Conservation (phyloP, 2,113 vertebrate genomes). For the Conger conger region DNA sequence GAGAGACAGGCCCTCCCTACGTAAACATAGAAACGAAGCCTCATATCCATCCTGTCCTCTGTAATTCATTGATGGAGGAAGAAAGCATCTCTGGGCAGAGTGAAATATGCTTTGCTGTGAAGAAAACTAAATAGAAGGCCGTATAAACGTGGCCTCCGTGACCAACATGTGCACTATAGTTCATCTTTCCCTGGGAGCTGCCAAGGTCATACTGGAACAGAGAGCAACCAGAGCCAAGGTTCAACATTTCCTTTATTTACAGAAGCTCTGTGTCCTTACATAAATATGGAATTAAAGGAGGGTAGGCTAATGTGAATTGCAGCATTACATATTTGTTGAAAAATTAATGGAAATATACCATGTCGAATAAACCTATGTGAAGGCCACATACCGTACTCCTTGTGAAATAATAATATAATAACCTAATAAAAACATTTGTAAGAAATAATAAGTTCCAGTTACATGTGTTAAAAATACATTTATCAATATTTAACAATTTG, state of each 20-base stretch:
- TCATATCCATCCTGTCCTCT: not conserved
- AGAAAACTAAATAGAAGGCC: not conserved
- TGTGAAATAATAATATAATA: not conserved
- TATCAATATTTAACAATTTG: too few species aligned
- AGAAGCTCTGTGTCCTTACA: not conserved
- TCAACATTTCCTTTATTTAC: not conserved
- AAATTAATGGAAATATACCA: too few species aligned
- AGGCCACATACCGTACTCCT: not conserved
- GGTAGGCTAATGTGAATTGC: not conserved
- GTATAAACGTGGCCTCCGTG: not conserved
- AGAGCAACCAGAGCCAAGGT: not conserved
- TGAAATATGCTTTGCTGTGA: not conserved
- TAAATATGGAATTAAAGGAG: not conserved
- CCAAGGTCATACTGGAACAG: not conserved
- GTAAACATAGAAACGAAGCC: not conserved
- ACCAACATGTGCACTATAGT: not conserved
- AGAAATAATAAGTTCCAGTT: too few species aligned
- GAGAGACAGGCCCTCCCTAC: not conserved
- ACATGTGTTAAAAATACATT: not conserved
- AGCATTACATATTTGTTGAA: not conserved
- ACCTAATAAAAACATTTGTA: too few species aligned
- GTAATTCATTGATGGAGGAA: not conserved
- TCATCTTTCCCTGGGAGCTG: not conserved
- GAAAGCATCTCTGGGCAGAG: not conserved
- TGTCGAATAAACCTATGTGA: not conserved